A percentile compares a stretch with the other conserved stretches of the same genome.
Conservation (phyloP, 1,140 invertebrate species). For the Drosophila trapezifrons region DNA sequence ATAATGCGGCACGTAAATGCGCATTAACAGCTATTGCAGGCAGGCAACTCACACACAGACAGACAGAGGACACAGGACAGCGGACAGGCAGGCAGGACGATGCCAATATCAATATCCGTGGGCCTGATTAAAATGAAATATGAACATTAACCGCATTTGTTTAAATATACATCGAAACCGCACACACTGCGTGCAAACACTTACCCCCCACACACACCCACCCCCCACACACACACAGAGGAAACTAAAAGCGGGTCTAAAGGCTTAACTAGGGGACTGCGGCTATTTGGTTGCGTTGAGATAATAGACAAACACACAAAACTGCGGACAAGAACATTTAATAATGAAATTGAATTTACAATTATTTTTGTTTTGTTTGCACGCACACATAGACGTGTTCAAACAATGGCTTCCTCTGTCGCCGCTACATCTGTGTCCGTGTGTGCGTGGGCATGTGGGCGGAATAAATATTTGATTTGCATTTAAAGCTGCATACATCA, state of each 20-base stretch:
- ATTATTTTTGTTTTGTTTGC: conserved; percentile 76
- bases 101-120: conserved; percentile 60
- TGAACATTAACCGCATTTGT: conserved; percentile 81
- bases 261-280: conserved; percentile 24
- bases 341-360: conserved; percentile 82
- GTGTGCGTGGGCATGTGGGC: conserved; percentile 16
- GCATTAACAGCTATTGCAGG: conserved; percentile 57
- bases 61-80: not conserved
- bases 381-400: conserved; percentile 35
- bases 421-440: conserved; percentile 1
- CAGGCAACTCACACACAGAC: not conserved
- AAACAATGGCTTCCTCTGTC: conserved; percentile 45
- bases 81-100: conserved; percentile 5
- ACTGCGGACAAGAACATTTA: conserved; percentile 67
- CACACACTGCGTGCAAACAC: conserved; percentile 66
- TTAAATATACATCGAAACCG: conserved; percentile 75
- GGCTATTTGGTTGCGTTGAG: conserved; percentile 32
- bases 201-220: conserved; percentile 1
- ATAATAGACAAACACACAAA: conserved; percentile 72
- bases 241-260: conserved; percentile 13
- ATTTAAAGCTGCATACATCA: conserved; percentile 61
- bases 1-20: conserved; percentile 68
- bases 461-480: conserved; percentile 76
- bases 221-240: not conserved
- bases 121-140: conserved; percentile 78